These are phyloP conservation scores for Mactromeris polynyma DNA, from an alignment of 2,888 invertebrate species.

Conservation along the genomic window DNA sequence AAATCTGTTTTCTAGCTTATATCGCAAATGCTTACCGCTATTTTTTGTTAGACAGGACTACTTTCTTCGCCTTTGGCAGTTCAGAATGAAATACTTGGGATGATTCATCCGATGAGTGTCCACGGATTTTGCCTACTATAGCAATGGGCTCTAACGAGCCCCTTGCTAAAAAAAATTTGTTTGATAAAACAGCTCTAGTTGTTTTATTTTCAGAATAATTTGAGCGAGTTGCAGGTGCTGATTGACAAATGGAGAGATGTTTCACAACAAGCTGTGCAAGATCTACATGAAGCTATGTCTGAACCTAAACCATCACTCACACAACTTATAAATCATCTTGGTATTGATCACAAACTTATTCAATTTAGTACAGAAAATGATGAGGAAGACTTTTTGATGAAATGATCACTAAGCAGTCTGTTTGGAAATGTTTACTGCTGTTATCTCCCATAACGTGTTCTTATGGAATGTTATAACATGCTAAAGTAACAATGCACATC, in stretches of 20 bases:
- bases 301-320: constrained; percentile 78
- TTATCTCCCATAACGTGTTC: no score
- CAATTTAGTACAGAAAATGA: constrained; percentile 56
- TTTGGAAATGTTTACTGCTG: background rate
- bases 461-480: no score
- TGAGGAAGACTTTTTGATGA: constrained; percentile 6
- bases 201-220: constrained; percentile 77
- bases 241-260: constrained; percentile 79
- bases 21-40: no score
- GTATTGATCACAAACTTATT: constrained; percentile 77
- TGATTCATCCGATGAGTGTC: no score
- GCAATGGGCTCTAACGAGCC: no score
- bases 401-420: background rate
- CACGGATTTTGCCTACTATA: no score
- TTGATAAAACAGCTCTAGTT: background rate
- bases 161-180: no score
- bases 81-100: no score
- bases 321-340: constrained; percentile 74
- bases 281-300: constrained; percentile 73
- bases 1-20: no score
- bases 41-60: no score
- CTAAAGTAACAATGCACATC: no score
- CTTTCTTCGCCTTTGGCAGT: no score
- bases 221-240: constrained; percentile 72
- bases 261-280: constrained; percentile 76